A percentile compares a stretch with the other conserved stretches of the same genome.
These are phyloP conservation scores for Pteria penguin DNA, from an alignment of 2,888 invertebrate species.

Conservation along the genomic window DNA sequence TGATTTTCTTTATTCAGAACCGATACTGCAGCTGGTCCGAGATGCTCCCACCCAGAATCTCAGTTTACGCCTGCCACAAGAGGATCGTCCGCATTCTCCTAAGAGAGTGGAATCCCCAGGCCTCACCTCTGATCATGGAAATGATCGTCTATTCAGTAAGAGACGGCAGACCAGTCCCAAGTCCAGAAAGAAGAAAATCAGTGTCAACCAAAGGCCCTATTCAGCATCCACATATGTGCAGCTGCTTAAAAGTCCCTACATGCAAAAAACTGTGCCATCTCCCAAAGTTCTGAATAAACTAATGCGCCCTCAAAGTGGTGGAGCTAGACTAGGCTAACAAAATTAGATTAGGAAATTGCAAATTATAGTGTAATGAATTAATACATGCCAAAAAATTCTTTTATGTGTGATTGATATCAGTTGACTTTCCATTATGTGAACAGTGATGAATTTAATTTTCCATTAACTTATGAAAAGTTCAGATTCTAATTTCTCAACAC, in stretches of 20 bases:
- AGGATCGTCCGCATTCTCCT: slow-evolving; percentile 10
- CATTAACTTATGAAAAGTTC: no score
- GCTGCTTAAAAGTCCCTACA: slow-evolving; percentile 68
- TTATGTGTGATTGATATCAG: no score
- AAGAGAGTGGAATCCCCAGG: slow-evolving; percentile 35
- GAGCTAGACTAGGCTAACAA: slow-evolving; percentile 32
- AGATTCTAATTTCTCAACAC: no score
- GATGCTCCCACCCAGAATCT: slow-evolving; percentile 25
- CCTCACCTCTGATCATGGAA: slow-evolving; percentile 35
- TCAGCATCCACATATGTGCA: slow-evolving; percentile 67
- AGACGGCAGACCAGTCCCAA: slow-evolving; percentile 55
- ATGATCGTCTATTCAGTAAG: slow-evolving; percentile 62
- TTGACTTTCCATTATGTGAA: no score
- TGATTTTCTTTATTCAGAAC: slow-evolving; percentile 50
- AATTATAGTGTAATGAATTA: no score
- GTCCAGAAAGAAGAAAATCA: slow-evolving; percentile 57
- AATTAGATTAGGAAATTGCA: no score
- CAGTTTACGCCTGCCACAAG: slow-evolving; percentile 17
- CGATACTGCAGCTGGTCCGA: slow-evolving; percentile 47
- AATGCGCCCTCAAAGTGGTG: slow-evolving; percentile 58
- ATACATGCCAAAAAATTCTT: no score
- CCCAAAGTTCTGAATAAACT: slow-evolving; percentile 61
- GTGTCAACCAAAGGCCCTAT: slow-evolving; percentile 73
- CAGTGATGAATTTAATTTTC: no score
- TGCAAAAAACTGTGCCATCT: slow-evolving; percentile 64